A percentile compares a stretch with the other conserved stretches of the same genome.
Evolutionary conservation across 2,888 invertebrate genomes (phyloP).

Genomic region (Rhodophaea formosa): DNA sequence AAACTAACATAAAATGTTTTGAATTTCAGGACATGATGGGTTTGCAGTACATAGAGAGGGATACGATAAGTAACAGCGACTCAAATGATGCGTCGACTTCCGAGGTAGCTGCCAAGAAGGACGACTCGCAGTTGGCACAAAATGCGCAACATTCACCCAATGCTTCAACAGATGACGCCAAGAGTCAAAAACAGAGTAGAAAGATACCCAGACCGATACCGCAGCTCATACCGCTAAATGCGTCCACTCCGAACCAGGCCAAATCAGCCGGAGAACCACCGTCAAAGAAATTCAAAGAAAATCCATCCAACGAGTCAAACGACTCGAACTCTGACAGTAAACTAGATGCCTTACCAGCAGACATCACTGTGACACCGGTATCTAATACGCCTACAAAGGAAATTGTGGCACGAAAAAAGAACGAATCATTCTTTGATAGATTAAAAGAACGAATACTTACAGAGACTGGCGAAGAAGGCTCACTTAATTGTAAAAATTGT

Average conservation of each 20-base stretch:
- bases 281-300: slow-evolving; percentile 66
- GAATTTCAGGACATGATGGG: slow-evolving; percentile 74
- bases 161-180: slow-evolving; percentile 49
- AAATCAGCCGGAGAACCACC: slow-evolving; percentile 68
- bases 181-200: slow-evolving; percentile 53
- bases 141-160: slow-evolving; percentile 44
- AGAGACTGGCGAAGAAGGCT: slow-evolving; percentile 83
- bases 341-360: slow-evolving; percentile 48
- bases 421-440: slow-evolving; percentile 90
- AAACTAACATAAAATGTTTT: too few relatives aligned
- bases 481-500: slow-evolving; percentile 85
- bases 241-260: slow-evolving; percentile 68
- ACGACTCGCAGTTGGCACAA: slow-evolving; percentile 43
- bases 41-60: slow-evolving; percentile 61
- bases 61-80: slow-evolving; percentile 66
- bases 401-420: slow-evolving; percentile 78
- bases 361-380: slow-evolving; percentile 55
- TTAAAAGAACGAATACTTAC: slow-evolving; percentile 87
- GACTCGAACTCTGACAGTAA: slow-evolving; percentile 31
- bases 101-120: slow-evolving; percentile 45
- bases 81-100: slow-evolving; percentile 61
- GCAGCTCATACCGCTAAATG: slow-evolving; percentile 86
- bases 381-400: slow-evolving; percentile 48
- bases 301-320: slow-evolving; percentile 30
- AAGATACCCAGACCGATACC: slow-evolving; percentile 84